Evolutionary conservation across 53 echinoderm and acorn worm species (phyloP).

Genomic region (Henricia sp.): DNA sequence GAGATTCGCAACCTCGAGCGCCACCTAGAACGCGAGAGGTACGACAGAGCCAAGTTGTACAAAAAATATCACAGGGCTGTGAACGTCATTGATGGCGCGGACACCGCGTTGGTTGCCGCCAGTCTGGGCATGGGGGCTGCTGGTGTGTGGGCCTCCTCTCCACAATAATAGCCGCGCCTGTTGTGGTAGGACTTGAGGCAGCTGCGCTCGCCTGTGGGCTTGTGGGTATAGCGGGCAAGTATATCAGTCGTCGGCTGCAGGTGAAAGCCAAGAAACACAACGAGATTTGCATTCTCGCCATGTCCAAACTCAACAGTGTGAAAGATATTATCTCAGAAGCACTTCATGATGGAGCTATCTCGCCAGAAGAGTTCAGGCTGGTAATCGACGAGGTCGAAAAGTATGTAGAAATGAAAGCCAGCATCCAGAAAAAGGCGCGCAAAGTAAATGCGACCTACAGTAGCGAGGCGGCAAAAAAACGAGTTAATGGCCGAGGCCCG

Average conservation of each 20-base stretch:
- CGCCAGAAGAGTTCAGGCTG: slow-evolving; percentile 37
- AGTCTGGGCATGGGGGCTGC: slow-evolving; percentile 10
- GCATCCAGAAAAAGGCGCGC: slow-evolving; percentile 4
- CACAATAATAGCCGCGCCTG: slow-evolving; percentile 20
- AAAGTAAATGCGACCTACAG: background rate
- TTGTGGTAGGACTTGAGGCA: slow-evolving; percentile 14
- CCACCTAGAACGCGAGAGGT: slow-evolving; percentile 5
- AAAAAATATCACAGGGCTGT: slow-evolving; percentile 1
- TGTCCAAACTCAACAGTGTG: slow-evolving; percentile 36
- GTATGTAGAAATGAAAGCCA: slow-evolving; percentile 8
- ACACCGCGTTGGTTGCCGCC: too few relatives aligned
- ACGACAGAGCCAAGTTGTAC: slow-evolving; percentile 23
- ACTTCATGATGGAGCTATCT: slow-evolving; percentile 24
- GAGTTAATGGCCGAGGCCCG: slow-evolving; percentile 46
- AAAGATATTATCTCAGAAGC: slow-evolving; percentile 20
- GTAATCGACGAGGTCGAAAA: slow-evolving; percentile 33
- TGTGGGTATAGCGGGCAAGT: slow-evolving; percentile 4
- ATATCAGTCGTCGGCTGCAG: slow-evolving; percentile 12
- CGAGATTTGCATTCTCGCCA: slow-evolving; percentile 36
- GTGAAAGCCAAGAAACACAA: slow-evolving; percentile 22
- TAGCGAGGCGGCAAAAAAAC: slow-evolving; percentile 14
- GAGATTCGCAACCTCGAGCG: slow-evolving; percentile 35
- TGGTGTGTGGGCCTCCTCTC: slow-evolving; percentile 23
- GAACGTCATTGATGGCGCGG: slow-evolving; percentile 12
- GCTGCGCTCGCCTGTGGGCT: slow-evolving; percentile 9